phyloP scores from a whole-genome alignment of 2,888 invertebrate species.

The Ennomos quercinarius region DNA sequence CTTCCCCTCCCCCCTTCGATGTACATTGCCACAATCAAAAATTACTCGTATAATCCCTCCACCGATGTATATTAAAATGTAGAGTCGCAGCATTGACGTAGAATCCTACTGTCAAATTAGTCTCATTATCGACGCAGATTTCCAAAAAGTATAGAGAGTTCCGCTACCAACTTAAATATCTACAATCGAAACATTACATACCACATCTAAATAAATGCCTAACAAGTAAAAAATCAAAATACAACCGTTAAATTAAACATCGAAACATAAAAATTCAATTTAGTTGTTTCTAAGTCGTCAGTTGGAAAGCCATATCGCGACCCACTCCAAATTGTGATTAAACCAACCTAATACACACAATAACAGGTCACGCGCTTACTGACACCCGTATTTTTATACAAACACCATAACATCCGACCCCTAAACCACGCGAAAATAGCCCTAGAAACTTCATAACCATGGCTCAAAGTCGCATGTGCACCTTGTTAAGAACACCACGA shows the following conservation, averaged over 20 bases:
- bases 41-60: too few species aligned
- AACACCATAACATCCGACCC: slow-evolving; percentile 28
- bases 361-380: slow-evolving; percentile 84
- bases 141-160: too few species aligned
- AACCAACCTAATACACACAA: slow-evolving; percentile 85
- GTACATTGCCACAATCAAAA: too few species aligned
- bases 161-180: neutral
- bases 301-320: slow-evolving; percentile 80
- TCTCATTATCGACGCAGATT: too few species aligned
- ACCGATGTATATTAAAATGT: too few species aligned
- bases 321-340: slow-evolving; percentile 85
- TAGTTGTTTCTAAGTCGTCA: slow-evolving; percentile 69
- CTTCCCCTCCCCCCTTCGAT: too few species aligned
- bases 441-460: neutral
- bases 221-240: slow-evolving; percentile 2
- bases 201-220: too few species aligned
- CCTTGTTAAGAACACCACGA: slow-evolving; percentile 56
- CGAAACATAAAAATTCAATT: slow-evolving; percentile 62
- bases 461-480: slow-evolving; percentile 39
- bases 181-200: too few species aligned
- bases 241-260: slow-evolving; percentile 30
- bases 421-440: slow-evolving; percentile 35
- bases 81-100: too few species aligned
- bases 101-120: too few species aligned
- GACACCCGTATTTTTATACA: slow-evolving; percentile 63